Percentiles rank a stretch among this genome's conserved stretches.
These are phyloP conservation scores for Chrysomallon squamiferum DNA, from an alignment of 1,140 invertebrate species.

Conservation along the genomic window DNA sequence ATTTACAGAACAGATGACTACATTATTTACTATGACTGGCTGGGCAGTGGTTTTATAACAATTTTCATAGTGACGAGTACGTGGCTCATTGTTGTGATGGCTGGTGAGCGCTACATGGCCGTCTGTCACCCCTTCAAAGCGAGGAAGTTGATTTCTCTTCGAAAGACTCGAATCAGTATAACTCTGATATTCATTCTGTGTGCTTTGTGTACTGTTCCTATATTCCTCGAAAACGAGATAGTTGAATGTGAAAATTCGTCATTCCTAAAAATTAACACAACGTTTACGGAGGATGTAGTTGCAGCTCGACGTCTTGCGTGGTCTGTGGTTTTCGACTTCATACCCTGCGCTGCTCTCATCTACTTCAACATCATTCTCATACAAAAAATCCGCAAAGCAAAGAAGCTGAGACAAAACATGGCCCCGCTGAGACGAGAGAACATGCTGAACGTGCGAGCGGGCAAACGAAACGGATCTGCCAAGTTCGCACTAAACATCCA, in stretches of 20 bases:
- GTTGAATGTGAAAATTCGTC: conserved; percentile 25
- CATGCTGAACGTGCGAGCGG: not conserved
- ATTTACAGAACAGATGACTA: conserved; percentile 26
- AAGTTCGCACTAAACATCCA: conserved; percentile 2
- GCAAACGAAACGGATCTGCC: not conserved
- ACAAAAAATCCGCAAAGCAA: conserved; percentile 50
- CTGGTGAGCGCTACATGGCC: conserved; percentile 55
- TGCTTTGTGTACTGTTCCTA: conserved; percentile 46
- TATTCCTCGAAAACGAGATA: conserved; percentile 51
- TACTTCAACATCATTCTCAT: conserved; percentile 58
- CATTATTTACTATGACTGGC: conserved; percentile 41
- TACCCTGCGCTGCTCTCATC: conserved; percentile 52
- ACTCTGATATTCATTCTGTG: conserved; percentile 43
- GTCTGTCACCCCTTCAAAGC: conserved; percentile 60
- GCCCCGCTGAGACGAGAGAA: conserved; percentile 27
- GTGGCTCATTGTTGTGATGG: conserved; percentile 60
- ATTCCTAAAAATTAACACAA: conserved; percentile 27
- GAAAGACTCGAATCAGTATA: conserved; percentile 48
- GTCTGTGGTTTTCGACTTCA: conserved; percentile 52
- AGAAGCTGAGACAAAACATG: conserved; percentile 46
- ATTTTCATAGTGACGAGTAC: conserved; percentile 59
- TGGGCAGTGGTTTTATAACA: conserved; percentile 52
- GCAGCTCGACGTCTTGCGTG: conserved; percentile 41
- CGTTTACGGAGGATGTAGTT: conserved; percentile 30
- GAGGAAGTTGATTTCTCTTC: conserved; percentile 51